Base-by-base conservation (phyloP, 2,797 vertebrate genomes). In the Gymnopithys bicolor region DNA sequence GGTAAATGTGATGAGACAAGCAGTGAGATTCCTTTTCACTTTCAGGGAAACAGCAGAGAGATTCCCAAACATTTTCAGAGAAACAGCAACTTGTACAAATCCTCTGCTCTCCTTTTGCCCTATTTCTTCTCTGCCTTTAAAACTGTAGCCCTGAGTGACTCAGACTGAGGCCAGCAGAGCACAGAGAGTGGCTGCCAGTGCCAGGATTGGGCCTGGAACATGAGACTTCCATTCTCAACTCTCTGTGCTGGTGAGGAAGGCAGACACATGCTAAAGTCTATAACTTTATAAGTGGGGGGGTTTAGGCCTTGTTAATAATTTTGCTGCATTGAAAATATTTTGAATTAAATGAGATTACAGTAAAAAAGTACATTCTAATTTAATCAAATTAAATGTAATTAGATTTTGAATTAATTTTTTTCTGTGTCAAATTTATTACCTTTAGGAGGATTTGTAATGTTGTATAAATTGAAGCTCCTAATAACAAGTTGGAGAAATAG, bases 361-460 rank as follows among this genome's bases (percentile, higher is more conserved):
- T 28, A 95, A 77, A 96, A 69, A 69, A 62, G 56, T 75, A 83
- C 41, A 68, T 46, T 87, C 64, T 89, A 94, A 93, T 96, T 91
- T 90, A 83, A 94, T 96, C 46, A 91, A 94, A 96, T 92, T 92
- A 93, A 71, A 87, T 85, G 22, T 85, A 96, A 97, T 95, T 87
- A 94, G 79, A 87, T 95, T 96, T 93, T 63, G 24, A 70, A 75
- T 94, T 95, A 93, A 89, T 79, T 84, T 97, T 97, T 96, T 94
- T 76, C 62, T 60, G 7, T 41, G n/a, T 45, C 71, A 87, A 85
- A 89, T 96, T 92, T 93, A 87, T 96, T 95, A 95, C 79, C 82
- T 94, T 95, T 87, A 91, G 89, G 41, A 91, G 53, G 62, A 86
- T 74, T 89, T 92, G 58, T 88, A 91, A 74, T 79, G 52, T 21